Conservation (phyloP, 2,797 vertebrate species). For the Xyrichtys novacula region DNA sequence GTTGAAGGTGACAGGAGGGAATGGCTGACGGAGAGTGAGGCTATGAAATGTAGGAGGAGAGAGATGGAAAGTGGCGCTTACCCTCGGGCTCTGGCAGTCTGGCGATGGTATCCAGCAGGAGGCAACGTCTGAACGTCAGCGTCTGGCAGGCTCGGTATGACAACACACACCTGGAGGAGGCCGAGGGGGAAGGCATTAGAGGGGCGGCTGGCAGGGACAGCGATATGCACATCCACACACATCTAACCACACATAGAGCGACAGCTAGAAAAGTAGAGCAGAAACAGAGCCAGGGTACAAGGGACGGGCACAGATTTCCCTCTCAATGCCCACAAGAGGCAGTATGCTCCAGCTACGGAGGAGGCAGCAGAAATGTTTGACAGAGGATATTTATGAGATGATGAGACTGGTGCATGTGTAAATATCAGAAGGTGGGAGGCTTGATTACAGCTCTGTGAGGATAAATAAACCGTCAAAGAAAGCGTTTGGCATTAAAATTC, state of each 20-base stretch:
- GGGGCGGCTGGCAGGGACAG: constrained; percentile 52
- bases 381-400: constrained; percentile 64
- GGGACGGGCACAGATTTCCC: constrained; percentile 56
- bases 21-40: constrained; percentile 56
- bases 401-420: constrained; percentile 65
- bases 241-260: constrained; percentile 29
- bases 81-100: constrained; percentile 92
- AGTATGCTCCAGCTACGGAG: constrained; percentile 31
- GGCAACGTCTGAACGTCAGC: constrained; percentile 93
- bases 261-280: constrained; percentile 44
- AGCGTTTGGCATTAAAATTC: constrained; percentile 60
- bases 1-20: constrained; percentile 65
- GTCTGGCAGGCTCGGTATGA: constrained; percentile 97
- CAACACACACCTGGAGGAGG: constrained; percentile 91
- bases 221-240: constrained; percentile 25
- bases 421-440: constrained; percentile 76
- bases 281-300: constrained; percentile 43
- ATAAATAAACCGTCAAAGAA: constrained; percentile 71
- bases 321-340: constrained; percentile 70
- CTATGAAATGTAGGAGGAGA: constrained; percentile 64
- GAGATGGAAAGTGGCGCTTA: constrained; percentile 78
- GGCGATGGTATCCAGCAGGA: constrained; percentile 95
- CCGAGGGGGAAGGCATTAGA: constrained; percentile 63
- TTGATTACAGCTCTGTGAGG: constrained; percentile 70
- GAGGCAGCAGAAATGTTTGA: constrained; percentile 49